Conservation (phyloP, 2,888 invertebrate species). For the Callyntrura sp. region DNA sequence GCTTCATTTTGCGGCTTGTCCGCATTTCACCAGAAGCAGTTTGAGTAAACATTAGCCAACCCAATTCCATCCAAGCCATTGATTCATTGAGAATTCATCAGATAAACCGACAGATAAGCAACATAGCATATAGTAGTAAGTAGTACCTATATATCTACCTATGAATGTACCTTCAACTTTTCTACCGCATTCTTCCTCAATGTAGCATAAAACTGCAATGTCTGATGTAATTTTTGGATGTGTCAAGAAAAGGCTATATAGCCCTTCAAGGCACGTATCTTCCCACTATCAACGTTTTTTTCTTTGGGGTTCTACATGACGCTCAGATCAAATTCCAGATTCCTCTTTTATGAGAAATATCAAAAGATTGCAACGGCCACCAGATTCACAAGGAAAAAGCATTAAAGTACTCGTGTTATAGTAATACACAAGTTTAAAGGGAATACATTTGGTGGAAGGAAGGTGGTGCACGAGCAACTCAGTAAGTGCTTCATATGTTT, state of each 20-base stretch:
- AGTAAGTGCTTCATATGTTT: no score
- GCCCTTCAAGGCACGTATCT: slow-evolving; percentile 60
- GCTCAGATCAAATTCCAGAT: not conserved
- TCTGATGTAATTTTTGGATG: slow-evolving; percentile 53
- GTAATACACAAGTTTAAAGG: not conserved
- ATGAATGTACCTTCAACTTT: not conserved
- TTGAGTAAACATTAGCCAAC: slow-evolving; percentile 19
- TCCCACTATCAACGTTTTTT: slow-evolving; percentile 19
- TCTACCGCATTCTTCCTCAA: slow-evolving; percentile 24
- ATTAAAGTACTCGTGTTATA: slow-evolving; percentile 41
- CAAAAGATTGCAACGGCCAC: slow-evolving; percentile 9
- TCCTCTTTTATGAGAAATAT: not conserved
- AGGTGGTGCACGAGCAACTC: not conserved
- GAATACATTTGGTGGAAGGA: not conserved
- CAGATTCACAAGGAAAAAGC: slow-evolving; percentile 30
- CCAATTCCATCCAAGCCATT: slow-evolving; percentile 12
- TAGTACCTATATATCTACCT: not conserved
- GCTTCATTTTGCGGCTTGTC: not conserved
- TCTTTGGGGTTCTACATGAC: no score
- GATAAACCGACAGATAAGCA: slow-evolving; percentile 35
- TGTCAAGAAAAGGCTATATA: slow-evolving; percentile 47
- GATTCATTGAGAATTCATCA: slow-evolving; percentile 50
- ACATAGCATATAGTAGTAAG: no score
- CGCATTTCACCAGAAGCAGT: slow-evolving; percentile 43
- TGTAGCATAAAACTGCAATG: not conserved